Base-by-base conservation (phyloP, 1,140 invertebrate species). In the Acromyrmex charruanus region DNA sequence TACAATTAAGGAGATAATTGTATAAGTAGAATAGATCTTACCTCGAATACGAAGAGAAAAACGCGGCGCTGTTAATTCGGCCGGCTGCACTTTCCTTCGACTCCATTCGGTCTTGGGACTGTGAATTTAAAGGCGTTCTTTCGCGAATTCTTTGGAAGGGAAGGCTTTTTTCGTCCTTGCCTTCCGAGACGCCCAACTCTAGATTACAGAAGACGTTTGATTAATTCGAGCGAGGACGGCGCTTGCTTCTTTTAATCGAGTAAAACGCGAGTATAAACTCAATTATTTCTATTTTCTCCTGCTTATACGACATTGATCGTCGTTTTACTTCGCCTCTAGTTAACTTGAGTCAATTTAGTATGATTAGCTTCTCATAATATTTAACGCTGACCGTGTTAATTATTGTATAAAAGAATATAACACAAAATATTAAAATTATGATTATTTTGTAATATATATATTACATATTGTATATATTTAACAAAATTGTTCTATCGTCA, bases 1-100 rank as follows among this genome's bases (percentile, higher is more conserved):
- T 49, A 72, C 72, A 88, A 88, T 88, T 88, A 88, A 86, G 16
- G 74, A 69, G 80, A 88, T 88, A 86, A 86, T 61, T 77, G 72
- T 68, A 71, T 87, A 79, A 86, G 35, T 86, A 51, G 49, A 35
- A 69, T 77, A 71, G 74, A 88, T 77, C 74, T 77, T 63, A 59
- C 72, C 66, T 55, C 31, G 21, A 71, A 81, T 81, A 59, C 53
- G 16, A 31, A 25, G 35, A 49, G 39, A 61, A 75, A 84, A 59
- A 74, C 68, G 80, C 18, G 69, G 7, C 55, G 39, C 58, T 74
- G 80, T 84, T 84, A 84, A 84, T 84, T 84, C 69, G 80, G 18
- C 14, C 69, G 69, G 28, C 69, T 84, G 69, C 69, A 84, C 59
- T 84, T 63, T 74, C 80, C 55, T 84, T 75, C 69, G 69, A 51